Evolutionary conservation across 2,888 invertebrate genomes (phyloP), one percentile per base, ranked within the genome.

Genomic region (Brachynemurus nebulosus): DNA sequence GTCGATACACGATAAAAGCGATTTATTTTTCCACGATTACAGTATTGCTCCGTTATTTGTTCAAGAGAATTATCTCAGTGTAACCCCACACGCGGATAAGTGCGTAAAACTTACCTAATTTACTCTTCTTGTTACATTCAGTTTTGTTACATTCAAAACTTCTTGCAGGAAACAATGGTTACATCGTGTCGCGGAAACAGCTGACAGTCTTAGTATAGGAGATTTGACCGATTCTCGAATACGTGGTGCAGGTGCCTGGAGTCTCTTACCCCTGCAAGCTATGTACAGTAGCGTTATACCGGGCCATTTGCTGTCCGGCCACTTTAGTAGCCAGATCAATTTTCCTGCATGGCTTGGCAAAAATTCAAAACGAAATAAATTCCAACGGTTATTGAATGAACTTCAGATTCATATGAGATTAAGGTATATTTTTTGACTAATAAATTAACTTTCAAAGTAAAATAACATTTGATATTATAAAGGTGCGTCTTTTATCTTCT

Each of bases 261-360:
- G 77, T 35, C 68, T 98, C 19, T 67, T 98, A 11, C 92, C 96
- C 8, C 65, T 70, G 27, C 76, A 78, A 73, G 95, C 92, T 0
- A 80, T 92, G 66, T 89, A 80, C 64, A 81, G 90, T 34, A 89
- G 90, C 11, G 90, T 95, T 34, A 69, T 96, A 44, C 97, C 97
- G 0, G 93, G 96, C 0, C 75, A 83, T 54, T 69, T 76, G 44
- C 76, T 97, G 76, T 72, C 80, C 19, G 97, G 97, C 0, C 73
- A 80, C 57, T 63, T 93, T 46, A 68, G 72, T 0, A 78, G 76
- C 0, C 83, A 83, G 69, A 83, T 93, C 16, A 80, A 83, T 57
- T 98, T 98, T 64, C 98, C 98, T 2, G 69, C 75, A 30, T 98
- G 97, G 96, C 76, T 98, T 43, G 98, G 98, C 1, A 91, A 91